Evolutionary conservation across 1,140 invertebrate species (phyloP).

Genomic region (Tenebrio molitor): DNA sequence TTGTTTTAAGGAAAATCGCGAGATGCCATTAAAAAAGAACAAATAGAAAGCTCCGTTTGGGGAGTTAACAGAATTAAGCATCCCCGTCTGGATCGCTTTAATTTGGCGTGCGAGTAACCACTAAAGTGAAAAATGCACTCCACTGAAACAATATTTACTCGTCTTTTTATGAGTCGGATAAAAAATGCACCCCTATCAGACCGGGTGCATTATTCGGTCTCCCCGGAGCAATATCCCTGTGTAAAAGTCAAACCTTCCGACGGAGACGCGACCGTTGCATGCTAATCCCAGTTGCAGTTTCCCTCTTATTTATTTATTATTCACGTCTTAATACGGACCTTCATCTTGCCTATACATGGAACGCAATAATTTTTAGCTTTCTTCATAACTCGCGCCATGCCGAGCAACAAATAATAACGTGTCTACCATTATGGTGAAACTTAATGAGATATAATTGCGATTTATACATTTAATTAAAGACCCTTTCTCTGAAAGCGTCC

Average conservation of each 20-base stretch:
- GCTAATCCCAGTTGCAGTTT: slow-evolving; percentile 32
- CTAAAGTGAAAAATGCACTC: slow-evolving; percentile 63
- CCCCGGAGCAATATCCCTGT: slow-evolving; percentile 35
- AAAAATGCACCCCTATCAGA: slow-evolving; percentile 62
- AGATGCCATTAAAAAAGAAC: slow-evolving; percentile 8
- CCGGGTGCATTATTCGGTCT: slow-evolving; percentile 60
- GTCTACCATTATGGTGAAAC: slow-evolving; percentile 12
- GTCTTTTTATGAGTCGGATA: slow-evolving; percentile 59
- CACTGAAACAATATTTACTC: slow-evolving; percentile 64
- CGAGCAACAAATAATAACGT: slow-evolving; percentile 13
- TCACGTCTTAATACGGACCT: slow-evolving; percentile 5
- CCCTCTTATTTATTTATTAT: slow-evolving; percentile 17
- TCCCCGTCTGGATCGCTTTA: slow-evolving; percentile 34
- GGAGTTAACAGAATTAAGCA: slow-evolving; percentile 23
- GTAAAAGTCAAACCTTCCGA: slow-evolving; percentile 44
- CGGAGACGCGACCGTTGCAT: slow-evolving; percentile 35
- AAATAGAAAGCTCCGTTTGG: slow-evolving; percentile 13
- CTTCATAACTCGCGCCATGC: not conserved
- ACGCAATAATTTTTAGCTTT: slow-evolving; percentile 11
- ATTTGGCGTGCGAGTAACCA: slow-evolving; percentile 57
- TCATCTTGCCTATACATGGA: not conserved
- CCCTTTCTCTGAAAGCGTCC: slow-evolving; percentile 4
- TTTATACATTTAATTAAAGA: slow-evolving; percentile 16
- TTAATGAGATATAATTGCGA: slow-evolving; percentile 30
- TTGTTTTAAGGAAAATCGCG: too few relatives aligned